A percentile compares a stretch with the other conserved stretches of the same genome.
Conservation (phyloP, 2,797 vertebrate genomes). For the Melanotaenia boesemani region DNA sequence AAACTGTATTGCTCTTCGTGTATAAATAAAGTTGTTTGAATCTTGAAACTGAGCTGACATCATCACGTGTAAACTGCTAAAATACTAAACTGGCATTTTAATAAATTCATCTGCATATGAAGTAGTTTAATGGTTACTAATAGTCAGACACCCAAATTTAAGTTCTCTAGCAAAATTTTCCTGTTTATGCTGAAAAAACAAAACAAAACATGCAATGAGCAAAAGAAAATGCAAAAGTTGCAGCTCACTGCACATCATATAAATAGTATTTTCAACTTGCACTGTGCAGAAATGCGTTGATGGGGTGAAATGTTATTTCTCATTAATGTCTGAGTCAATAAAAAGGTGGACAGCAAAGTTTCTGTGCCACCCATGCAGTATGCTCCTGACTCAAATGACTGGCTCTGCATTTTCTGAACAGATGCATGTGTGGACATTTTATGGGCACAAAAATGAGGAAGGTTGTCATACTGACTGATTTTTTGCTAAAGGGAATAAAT, state of each 20-base stretch:
- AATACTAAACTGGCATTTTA: no score
- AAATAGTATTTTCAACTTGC: slow-evolving; percentile 8
- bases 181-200: background rate
- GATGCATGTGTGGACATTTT: slow-evolving; percentile 57
- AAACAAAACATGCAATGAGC: background rate
- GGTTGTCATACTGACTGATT: slow-evolving; percentile 53
- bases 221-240: background rate
- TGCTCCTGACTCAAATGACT: slow-evolving; percentile 36
- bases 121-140: background rate
- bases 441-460: slow-evolving; percentile 45
- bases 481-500: slow-evolving; percentile 35
- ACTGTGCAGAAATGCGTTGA: slow-evolving; percentile 31
- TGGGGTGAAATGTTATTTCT: slow-evolving; percentile 40
- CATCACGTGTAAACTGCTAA: no score
- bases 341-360: slow-evolving; percentile 35
- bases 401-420: slow-evolving; percentile 37
- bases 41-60: no score
- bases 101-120: background rate
- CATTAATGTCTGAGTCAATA: slow-evolving; percentile 50
- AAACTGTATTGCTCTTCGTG: no score
- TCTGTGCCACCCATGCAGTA: slow-evolving; percentile 24
- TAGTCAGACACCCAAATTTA: background rate
- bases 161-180: background rate
- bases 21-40: no score
- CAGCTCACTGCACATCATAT: slow-evolving; percentile 10